A percentile compares a stretch with the other conserved stretches of the same genome.
Evolutionary conservation across 2,113 vertebrate species (phyloP).

Genomic region (Bujurquina vittata): DNA sequence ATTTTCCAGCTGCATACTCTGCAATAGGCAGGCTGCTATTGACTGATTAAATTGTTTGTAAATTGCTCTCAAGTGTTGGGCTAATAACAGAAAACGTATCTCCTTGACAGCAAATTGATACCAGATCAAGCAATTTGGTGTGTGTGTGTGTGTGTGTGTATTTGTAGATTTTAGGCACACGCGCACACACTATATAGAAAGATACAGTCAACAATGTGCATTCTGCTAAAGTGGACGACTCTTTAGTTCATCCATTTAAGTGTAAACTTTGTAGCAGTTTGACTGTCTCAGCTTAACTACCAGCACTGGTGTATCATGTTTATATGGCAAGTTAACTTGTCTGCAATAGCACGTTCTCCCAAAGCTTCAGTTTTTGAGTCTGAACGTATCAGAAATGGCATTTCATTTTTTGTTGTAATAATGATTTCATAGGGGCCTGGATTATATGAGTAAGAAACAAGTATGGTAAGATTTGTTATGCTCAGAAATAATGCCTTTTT

Average conservation of each 20-base stretch:
- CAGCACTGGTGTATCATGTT: background rate
- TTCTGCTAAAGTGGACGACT: background rate
- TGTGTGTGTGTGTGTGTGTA: too few relatives aligned
- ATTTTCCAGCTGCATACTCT: too few relatives aligned
- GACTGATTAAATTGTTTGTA: background rate
- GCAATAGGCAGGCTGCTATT: too few relatives aligned
- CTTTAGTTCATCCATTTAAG: too few relatives aligned
- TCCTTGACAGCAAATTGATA: background rate
- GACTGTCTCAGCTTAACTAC: background rate
- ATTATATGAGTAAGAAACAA: background rate
- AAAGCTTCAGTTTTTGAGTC: background rate
- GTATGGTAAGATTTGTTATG: too few relatives aligned
- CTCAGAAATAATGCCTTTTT: background rate
- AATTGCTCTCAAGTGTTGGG: background rate
- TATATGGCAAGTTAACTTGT: background rate
- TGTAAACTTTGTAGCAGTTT: background rate
- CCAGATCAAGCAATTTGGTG: background rate
- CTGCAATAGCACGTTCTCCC: background rate
- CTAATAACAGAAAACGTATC: background rate
- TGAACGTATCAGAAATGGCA: background rate
- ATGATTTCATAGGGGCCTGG: background rate
- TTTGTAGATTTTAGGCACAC: too few relatives aligned
- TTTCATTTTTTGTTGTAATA: background rate
- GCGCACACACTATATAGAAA: background rate
- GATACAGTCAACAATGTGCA: fast-evolving